Evolutionary conservation across 2,888 invertebrate genomes (phyloP).

Genomic region (Argyresthia goedartella): DNA sequence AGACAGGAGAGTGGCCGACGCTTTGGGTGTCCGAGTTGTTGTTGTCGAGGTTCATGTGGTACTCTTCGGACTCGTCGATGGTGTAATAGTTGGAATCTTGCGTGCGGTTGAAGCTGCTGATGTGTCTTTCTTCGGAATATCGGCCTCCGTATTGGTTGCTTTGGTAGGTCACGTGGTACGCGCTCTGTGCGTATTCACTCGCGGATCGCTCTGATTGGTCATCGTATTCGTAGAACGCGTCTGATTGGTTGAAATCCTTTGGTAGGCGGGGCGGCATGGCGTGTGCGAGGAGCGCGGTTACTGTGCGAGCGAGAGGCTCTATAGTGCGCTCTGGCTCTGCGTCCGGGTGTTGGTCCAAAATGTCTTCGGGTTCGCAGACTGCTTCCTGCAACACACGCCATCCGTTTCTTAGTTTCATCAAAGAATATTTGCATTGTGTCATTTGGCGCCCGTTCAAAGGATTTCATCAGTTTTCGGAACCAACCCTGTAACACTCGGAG

Average conservation of each 20-base stretch:
- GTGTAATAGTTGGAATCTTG: conserved; percentile 28
- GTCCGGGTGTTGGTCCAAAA: conserved; percentile 49
- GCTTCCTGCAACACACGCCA: conserved; percentile 78
- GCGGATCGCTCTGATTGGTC: conserved; percentile 22
- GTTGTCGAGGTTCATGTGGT: conserved; percentile 39
- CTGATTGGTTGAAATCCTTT: conserved; percentile 54
- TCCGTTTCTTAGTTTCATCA: conserved; percentile 47
- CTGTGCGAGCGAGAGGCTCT: conserved; percentile 45
- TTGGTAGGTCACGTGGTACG: conserved; percentile 22
- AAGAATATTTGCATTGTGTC: conserved; percentile 8
- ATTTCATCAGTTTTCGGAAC: conserved; percentile 28
- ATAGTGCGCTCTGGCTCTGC: conserved; percentile 23
- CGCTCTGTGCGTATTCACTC: conserved; percentile 3
- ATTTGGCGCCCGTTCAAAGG: conserved; percentile 35
- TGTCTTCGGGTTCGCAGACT: conserved; percentile 74
- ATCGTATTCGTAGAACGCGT: conserved; percentile 24
- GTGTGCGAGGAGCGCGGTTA: conserved; percentile 47
- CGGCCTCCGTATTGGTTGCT: conserved; percentile 22
- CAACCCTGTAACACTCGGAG: conserved; percentile 48
- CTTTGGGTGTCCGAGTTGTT: conserved; percentile 31
- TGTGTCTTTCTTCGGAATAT: conserved; percentile 44
- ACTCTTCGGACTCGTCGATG: conserved; percentile 55
- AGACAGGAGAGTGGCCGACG: conserved; percentile 37
- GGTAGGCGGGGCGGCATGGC: conserved; percentile 51
- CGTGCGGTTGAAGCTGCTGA: conserved; percentile 41